Evolutionary conservation across 37 sponge, comb jelly and placozoan species (phyloP).

Genomic region (Petrosia ficiformis): DNA sequence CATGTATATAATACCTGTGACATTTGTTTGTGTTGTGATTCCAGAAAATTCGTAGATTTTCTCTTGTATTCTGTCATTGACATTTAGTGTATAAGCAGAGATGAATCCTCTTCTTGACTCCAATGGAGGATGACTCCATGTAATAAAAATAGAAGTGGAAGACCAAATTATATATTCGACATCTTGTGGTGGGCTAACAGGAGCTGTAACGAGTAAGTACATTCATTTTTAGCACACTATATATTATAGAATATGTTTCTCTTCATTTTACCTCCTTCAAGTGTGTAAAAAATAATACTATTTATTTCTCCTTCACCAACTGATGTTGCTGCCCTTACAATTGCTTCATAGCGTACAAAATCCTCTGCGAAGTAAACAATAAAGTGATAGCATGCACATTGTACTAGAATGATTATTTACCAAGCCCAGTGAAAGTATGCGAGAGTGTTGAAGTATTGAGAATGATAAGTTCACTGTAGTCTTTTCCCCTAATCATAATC

Average conservation of each 20-base stretch:
- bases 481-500: slow-evolving; percentile 1
- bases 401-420: no score
- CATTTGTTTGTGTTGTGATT: not conserved
- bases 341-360: not conserved
- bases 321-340: not conserved
- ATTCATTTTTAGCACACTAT: no score
- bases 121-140: not conserved
- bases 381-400: no score
- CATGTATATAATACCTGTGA: not conserved
- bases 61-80: not conserved
- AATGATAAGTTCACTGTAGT: no score
- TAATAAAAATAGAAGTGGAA: not conserved
- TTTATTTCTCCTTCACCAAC: not conserved
- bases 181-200: not conserved
- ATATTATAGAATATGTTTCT: no score
- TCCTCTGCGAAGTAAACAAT: not conserved
- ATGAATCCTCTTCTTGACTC: not conserved
- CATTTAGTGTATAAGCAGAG: not conserved
- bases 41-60: not conserved
- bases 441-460: no score
- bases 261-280: not conserved
- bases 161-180: not conserved
- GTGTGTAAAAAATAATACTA: not conserved
- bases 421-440: no score
- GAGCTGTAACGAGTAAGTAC: not conserved